phyloP scores from a whole-genome alignment of 2,113 vertebrate species.

The Phaetusa simplex region DNA sequence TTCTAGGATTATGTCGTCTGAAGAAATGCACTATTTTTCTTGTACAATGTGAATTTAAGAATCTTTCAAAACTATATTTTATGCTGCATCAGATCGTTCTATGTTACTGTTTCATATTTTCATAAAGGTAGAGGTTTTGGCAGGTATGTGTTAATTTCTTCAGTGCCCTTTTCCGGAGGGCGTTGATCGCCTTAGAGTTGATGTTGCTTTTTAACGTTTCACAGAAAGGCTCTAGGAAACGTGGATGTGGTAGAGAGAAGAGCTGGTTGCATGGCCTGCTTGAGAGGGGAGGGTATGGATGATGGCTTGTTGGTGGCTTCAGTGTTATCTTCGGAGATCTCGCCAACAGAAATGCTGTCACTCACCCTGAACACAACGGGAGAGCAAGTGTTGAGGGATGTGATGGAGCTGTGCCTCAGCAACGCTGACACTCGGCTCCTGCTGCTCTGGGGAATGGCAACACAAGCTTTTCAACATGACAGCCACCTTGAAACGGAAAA shows the following conservation, averaged over 20 bases:
- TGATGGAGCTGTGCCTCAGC: not conserved
- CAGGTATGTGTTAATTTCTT: not conserved
- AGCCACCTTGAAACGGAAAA: not conserved
- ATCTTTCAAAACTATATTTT: not conserved
- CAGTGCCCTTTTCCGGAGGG: not conserved
- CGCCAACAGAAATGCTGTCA: no score
- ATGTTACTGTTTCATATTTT: not conserved
- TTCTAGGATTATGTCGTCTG: not conserved
- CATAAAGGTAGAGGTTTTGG: not conserved
- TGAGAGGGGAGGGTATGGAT: not conserved
- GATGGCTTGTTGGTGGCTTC: not conserved
- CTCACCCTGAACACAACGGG: not conserved
- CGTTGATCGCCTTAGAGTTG: not conserved
- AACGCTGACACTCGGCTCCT: fast-evolving
- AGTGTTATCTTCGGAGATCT: not conserved
- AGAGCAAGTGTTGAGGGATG: no score
- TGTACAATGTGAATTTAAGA: not conserved
- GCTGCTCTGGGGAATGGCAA: not conserved
- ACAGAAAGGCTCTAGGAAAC: not conserved
- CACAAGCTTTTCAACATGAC: not conserved
- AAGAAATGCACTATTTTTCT: not conserved
- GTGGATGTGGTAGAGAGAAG: not conserved
- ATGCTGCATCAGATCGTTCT: not conserved
- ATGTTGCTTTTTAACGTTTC: not conserved
- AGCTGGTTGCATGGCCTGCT: not conserved